phyloP scores from a whole-genome alignment of 1,140 invertebrate genomes.

The Hyposmocoma kahamanoa region DNA sequence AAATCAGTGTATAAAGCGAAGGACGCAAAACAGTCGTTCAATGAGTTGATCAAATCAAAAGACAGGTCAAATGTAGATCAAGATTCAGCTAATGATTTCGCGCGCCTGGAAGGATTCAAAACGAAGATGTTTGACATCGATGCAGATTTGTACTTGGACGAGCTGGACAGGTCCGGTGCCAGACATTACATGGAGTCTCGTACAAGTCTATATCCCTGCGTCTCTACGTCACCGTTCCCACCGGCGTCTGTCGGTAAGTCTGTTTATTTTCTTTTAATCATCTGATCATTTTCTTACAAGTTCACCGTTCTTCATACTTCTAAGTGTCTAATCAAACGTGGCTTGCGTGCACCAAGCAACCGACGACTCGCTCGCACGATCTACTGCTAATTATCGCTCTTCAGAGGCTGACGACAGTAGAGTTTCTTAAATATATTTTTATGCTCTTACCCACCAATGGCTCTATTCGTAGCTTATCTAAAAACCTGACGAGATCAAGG shows the following conservation, averaged over 20 bases:
- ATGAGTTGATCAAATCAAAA: conserved; percentile 45
- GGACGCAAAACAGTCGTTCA: conserved; percentile 50
- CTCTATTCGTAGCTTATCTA: too few species aligned
- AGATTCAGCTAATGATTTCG: not conserved
- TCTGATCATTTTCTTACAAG: too few species aligned
- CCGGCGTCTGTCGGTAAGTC: conserved; percentile 55
- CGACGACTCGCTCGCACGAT: too few species aligned
- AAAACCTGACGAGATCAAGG: too few species aligned
- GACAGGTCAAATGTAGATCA: conserved; percentile 28
- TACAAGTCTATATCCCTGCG: conserved; percentile 13
- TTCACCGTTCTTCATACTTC: too few species aligned
- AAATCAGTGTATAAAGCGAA: conserved; percentile 33
- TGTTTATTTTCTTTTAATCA: too few species aligned
- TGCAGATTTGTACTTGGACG: conserved; percentile 20
- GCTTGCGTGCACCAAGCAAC: too few species aligned
- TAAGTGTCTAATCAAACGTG: too few species aligned
- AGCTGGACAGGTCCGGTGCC: conserved; percentile 51
- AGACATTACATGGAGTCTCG: conserved; percentile 44
- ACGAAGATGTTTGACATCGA: conserved; percentile 21
- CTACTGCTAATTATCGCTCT: too few species aligned
- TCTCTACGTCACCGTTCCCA: conserved; percentile 17
- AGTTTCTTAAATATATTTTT: too few species aligned
- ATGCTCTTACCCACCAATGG: too few species aligned
- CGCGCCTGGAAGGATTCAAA: not conserved
- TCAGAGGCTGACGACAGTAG: too few species aligned